These are phyloP conservation scores for Piprites chloris DNA, from an alignment of 2,113 vertebrate species.

Conservation along the genomic window DNA sequence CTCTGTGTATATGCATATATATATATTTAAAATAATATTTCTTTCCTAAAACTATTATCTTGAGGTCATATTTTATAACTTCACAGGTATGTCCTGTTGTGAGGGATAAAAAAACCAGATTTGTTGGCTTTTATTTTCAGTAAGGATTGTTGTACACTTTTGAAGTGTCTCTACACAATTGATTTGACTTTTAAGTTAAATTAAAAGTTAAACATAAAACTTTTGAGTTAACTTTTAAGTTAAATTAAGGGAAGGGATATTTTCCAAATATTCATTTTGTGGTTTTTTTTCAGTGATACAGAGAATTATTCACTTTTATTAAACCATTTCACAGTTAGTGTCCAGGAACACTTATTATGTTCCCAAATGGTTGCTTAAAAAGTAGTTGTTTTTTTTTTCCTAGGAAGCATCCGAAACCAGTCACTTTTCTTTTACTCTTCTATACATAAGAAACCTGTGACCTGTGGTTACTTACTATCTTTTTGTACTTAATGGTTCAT, in stretches of 20 bases:
- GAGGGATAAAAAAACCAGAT: rapidly evolving
- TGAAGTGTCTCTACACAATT: background rate
- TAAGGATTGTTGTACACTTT: background rate
- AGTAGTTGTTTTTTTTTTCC: background rate
- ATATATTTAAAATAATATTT: background rate
- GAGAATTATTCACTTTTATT: background rate
- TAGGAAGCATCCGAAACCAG: background rate
- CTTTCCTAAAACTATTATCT: background rate
- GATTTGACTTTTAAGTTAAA: too few species aligned
- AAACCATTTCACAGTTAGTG: background rate
- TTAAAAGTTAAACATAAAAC: too few species aligned
- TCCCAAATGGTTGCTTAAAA: background rate
- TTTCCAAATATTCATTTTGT: background rate
- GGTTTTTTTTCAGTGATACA: background rate
- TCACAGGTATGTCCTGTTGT: background rate
- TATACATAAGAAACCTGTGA: background rate
- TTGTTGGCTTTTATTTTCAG: background rate
- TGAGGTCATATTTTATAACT: background rate
- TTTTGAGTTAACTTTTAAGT: too few species aligned
- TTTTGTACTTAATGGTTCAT: background rate
- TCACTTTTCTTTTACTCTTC: background rate
- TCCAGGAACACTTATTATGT: background rate
- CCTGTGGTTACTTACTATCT: background rate
- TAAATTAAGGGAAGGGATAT: background rate
- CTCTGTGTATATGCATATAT: background rate